Conservation (phyloP, 2,888 invertebrate species). For the Timema cristinae region DNA sequence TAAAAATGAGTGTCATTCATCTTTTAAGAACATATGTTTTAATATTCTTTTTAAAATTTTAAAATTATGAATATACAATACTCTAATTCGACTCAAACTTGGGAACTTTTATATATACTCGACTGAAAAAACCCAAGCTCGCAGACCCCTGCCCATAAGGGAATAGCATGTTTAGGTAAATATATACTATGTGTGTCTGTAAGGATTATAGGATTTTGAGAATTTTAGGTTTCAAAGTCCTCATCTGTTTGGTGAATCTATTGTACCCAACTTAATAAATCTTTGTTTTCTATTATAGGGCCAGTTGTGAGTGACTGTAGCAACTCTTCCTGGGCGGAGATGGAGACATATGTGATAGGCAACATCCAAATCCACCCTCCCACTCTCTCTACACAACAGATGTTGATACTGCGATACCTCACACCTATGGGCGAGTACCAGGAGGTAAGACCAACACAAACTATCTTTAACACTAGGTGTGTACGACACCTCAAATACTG, state of each 20-base stretch:
- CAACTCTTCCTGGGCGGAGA: conserved; percentile 88
- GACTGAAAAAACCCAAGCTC: too few species aligned
- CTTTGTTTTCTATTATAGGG: conserved; percentile 11
- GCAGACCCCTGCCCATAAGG: too few species aligned
- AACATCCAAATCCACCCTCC: conserved; percentile 87
- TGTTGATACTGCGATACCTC: conserved; percentile 90
- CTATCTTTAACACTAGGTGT: neutral
- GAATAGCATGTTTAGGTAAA: neutral
- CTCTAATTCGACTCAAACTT: too few species aligned
- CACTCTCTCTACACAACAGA: conserved; percentile 82
- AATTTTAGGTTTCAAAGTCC: neutral
- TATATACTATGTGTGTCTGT: neutral
- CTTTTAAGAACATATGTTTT: too few species aligned
- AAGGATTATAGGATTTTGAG: neutral
- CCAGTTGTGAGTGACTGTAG: conserved; percentile 54
- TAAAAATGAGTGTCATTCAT: too few species aligned
- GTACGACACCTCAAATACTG: neutral
- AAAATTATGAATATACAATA: too few species aligned
- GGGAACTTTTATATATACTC: too few species aligned
- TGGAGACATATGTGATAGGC: conserved; percentile 85
- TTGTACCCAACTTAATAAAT: too few species aligned
- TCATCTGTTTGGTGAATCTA: neutral
- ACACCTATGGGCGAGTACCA: conserved; percentile 98
- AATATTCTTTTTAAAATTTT: too few species aligned
- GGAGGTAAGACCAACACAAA: conserved; percentile 54